These are phyloP conservation scores for Eilema griseolum DNA, from an alignment of 2,888 invertebrate genomes.

Conservation along the genomic window DNA sequence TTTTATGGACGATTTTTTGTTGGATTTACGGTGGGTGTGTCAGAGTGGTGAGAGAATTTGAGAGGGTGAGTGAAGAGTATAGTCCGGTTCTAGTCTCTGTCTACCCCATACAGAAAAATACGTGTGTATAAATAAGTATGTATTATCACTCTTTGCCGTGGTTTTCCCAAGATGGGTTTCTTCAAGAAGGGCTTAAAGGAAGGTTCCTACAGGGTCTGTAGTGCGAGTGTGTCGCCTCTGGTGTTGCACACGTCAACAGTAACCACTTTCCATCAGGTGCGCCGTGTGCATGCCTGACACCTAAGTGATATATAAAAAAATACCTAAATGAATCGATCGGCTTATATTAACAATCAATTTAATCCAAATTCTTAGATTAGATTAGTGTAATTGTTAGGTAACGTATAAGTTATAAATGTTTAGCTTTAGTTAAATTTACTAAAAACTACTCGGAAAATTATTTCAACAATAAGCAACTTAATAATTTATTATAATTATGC, in stretches of 20 bases:
- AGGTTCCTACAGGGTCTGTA: no score
- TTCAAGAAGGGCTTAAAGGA: no score
- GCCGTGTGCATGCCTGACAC: no score
- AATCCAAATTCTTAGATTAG: background rate
- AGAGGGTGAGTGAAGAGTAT: background rate
- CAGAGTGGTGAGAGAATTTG: background rate
- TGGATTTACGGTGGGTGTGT: no score
- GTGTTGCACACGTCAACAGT: no score
- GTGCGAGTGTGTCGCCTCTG: no score
- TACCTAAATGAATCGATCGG: background rate
- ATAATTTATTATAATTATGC: no score
- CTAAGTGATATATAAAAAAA: no score
- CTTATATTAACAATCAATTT: background rate
- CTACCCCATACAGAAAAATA: background rate
- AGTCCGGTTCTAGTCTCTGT: background rate
- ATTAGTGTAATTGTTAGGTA: background rate
- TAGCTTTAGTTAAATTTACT: background rate
- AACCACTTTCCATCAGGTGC: no score
- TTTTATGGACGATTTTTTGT: no score
- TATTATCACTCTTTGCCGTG: no score
- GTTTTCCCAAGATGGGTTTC: no score
- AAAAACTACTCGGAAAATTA: background rate
- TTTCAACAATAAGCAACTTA: background rate
- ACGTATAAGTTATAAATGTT: background rate
- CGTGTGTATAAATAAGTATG: background rate